Evolutionary conservation across 2,888 invertebrate genomes (phyloP), one percentile per base, ranked within the genome.

Genomic region (Hofmannophila pseudospretella): DNA sequence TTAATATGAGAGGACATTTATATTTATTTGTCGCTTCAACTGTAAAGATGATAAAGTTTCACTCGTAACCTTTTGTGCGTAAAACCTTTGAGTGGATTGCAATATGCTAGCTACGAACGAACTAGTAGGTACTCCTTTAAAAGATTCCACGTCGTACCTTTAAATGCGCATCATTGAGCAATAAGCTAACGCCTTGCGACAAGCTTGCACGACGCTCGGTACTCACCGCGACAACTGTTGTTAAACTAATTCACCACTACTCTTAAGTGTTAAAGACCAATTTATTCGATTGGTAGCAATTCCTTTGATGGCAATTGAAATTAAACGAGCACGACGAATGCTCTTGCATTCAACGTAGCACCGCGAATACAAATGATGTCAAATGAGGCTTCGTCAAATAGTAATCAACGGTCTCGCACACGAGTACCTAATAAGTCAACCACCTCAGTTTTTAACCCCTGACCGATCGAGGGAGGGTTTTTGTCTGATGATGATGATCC

Each of bases 211-310:
- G 34, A 28, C 28, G 12, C 10, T 23, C 26, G 20, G 11, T 11
- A 34, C 26, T 34, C 34, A 12, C 5, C 9, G 12, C 12, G 16
- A n/a, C 4, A 28, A 35, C 22, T 30, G 35, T 30, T 23, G 30
- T 23, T n/a, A 29, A 7, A 7, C 33, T 33, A 33, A 33, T 22
- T 26, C 9, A 33, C 25, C 4, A 14, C 29, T 16, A 9, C 14
- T 23, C 23, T 2, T 23, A 4, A 34, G 34, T 41, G 34, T 33
- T 34, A 32, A 37, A 26, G 31, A 22, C 10, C 37, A 37, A 41
- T 41, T 41, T 37, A 34, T 41, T 37, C 41, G 36, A 41, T 41
- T 37, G 41, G 37, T 41, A 41, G 41, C 41, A 31, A 41, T 41
- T 37, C 36, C 34, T 22, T 26, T 32, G 37, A 34, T 32, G 27